Conservation (phyloP, 2,797 vertebrate species). For the Esox lucius region DNA sequence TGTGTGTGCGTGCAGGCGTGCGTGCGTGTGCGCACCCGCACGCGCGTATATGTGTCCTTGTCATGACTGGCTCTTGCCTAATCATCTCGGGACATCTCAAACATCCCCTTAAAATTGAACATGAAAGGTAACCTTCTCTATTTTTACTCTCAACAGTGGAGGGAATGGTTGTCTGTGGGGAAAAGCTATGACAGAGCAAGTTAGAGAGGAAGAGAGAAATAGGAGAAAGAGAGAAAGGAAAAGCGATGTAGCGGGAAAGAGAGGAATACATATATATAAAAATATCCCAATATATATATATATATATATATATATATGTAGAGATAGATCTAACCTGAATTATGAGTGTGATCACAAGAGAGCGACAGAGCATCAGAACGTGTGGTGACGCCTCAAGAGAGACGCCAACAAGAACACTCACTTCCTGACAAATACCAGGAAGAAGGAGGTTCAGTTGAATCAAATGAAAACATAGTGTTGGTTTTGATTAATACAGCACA, state of each 20-base stretch:
- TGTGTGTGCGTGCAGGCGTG: slow-evolving; percentile 18
- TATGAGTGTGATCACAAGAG: too few species aligned
- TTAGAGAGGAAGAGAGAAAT: slow-evolving; percentile 38
- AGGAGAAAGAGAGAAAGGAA: slow-evolving; percentile 31
- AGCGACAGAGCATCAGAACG: neutral
- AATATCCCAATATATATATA: too few species aligned
- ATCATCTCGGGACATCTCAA: slow-evolving; percentile 72
- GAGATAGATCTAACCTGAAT: too few species aligned
- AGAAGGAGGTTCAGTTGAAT: neutral
- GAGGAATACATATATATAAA: too few species aligned
- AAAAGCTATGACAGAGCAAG: slow-evolving; percentile 38
- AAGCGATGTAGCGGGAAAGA: too few species aligned
- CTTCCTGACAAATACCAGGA: too few species aligned
- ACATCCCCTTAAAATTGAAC: slow-evolving; percentile 71
- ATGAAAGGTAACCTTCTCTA: slow-evolving; percentile 74
- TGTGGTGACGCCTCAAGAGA: too few species aligned
- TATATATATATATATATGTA: too few species aligned
- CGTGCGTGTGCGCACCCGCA: too few species aligned
- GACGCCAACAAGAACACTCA: too few species aligned
- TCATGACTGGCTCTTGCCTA: slow-evolving; percentile 63
- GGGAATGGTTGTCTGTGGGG: slow-evolving; percentile 55
- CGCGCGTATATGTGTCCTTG: slow-evolving; percentile 65
- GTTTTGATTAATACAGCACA: slow-evolving; percentile 6
- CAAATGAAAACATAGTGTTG: too few species aligned
- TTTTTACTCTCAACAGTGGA: slow-evolving; percentile 51